Base-by-base conservation (phyloP, 1,140 invertebrate species). In the Drosophila navojoa region DNA sequence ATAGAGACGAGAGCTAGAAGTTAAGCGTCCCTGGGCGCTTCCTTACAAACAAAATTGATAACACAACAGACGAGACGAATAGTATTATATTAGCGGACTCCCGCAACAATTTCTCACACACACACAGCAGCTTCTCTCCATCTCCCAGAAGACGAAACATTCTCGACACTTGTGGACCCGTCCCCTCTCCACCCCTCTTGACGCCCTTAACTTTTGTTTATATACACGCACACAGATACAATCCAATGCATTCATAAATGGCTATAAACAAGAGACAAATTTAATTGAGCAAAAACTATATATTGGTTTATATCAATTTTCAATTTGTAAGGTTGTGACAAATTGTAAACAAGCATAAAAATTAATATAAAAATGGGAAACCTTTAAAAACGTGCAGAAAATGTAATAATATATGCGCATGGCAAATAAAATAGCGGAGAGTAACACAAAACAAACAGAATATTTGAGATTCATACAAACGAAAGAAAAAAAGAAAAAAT, bases 281-380 rank as follows among this genome's bases (percentile, higher is more conserved):
- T 82, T 78, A 53, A 77, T 77, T 70, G 79, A 72, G 71, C 75
- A 66, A 57, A 76, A 79, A 78, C 70, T 79, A 77, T 77, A 60
- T 90, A 80, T 90, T 90, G 81, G 76, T 79, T 86, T 82, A 81
- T 85, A 86, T 90, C 81, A 82, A 90, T 91, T 91, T 91, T 90
- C 90, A 91, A 91, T 90, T 91, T 91, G 90, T 91, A 91, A 91
- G 90, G 90, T 91, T 91, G 90, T 91, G 90, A 91, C 86, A 91
- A 91, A 89, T 91, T 91, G 86, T 89, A 89, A 91, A 90, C 78
- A 91, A 89, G 78, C 74, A 81, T 57, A 80, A 38, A 81, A 68
- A 60, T 62, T 40, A 71, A 66, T 79, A 79, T 64, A 64, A 64
- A 62, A 71, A 79, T 76, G 76, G 59, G 58, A 79, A 90, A 77